Percentiles rank a stretch among this genome's conserved stretches.
Conservation (phyloP, 2,888 invertebrate species). For the Drosophila atroscutellata region DNA sequence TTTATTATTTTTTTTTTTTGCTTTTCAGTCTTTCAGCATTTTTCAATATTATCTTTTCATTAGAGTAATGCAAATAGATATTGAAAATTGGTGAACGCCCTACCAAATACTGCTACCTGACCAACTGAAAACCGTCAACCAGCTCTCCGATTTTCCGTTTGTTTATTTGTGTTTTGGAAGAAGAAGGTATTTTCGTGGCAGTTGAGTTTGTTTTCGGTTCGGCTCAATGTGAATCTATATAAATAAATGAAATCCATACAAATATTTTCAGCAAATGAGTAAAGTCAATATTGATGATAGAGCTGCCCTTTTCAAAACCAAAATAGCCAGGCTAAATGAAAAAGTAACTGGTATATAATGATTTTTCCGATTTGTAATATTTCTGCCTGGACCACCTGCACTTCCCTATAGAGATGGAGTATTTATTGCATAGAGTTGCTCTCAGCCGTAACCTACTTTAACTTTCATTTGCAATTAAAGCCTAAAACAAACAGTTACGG, state of each 20-base stretch:
- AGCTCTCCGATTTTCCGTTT: constrained; percentile 14
- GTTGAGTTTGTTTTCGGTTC: constrained; percentile 66
- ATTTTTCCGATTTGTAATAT: constrained; percentile 1
- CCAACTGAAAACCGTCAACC: constrained; percentile 15
- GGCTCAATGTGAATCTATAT: constrained; percentile 41
- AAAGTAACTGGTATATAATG: neutral
- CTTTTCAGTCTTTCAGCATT: constrained; percentile 23
- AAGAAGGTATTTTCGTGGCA: constrained; percentile 42
- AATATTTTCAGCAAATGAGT: constrained; percentile 70
- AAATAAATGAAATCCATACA: constrained; percentile 60
- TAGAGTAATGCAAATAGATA: constrained; percentile 71
- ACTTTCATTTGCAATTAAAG: neutral
- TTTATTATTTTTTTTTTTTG: neutral
- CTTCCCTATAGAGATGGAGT: neutral
- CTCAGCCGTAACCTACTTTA: neutral
- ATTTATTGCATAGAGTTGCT: neutral
- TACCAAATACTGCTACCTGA: constrained; percentile 49
- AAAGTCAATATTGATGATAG: constrained; percentile 64
- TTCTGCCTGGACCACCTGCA: neutral
- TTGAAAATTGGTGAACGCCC: constrained; percentile 57
- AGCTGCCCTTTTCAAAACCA: constrained; percentile 33
- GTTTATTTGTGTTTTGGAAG: constrained; percentile 22
- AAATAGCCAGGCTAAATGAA: constrained; percentile 31
- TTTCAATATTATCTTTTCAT: constrained; percentile 75
- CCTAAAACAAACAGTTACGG: neutral